Conservation (phyloP, 2,797 vertebrate genomes). For the Galago senegalensis region DNA sequence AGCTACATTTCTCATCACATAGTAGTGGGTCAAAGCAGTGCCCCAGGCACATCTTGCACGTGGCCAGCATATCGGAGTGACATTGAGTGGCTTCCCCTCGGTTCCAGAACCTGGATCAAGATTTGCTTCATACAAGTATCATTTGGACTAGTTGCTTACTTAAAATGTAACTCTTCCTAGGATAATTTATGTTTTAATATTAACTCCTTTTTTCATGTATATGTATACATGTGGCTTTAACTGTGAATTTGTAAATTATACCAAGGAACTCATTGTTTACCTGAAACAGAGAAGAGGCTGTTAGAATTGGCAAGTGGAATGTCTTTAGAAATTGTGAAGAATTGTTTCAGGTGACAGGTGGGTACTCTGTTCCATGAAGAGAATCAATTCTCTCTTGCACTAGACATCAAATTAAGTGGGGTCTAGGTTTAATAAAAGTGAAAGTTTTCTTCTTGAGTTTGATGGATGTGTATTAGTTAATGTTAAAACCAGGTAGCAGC, state of each 20-base stretch:
- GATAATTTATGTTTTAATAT: neutral
- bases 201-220: neutral
- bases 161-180: neutral
- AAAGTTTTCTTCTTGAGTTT: neutral
- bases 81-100: neutral
- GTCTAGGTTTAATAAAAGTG: neutral
- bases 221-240: neutral
- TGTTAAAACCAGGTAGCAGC: neutral
- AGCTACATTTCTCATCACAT: neutral
- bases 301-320: neutral
- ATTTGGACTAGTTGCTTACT: neutral
- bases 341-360: neutral
- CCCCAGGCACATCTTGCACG: neutral
- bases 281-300: neutral
- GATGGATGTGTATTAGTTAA: neutral
- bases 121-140: slow-evolving; percentile 16
- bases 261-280: neutral
- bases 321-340: neutral
- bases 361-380: neutral
- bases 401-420: neutral
- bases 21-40: neutral
- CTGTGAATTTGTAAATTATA: neutral
- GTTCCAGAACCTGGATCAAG: neutral
- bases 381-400: neutral
- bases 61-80: neutral